Base-by-base conservation (phyloP, 37 sponge, comb jelly and placozoan genomes). In the Tethya wilhelma region DNA sequence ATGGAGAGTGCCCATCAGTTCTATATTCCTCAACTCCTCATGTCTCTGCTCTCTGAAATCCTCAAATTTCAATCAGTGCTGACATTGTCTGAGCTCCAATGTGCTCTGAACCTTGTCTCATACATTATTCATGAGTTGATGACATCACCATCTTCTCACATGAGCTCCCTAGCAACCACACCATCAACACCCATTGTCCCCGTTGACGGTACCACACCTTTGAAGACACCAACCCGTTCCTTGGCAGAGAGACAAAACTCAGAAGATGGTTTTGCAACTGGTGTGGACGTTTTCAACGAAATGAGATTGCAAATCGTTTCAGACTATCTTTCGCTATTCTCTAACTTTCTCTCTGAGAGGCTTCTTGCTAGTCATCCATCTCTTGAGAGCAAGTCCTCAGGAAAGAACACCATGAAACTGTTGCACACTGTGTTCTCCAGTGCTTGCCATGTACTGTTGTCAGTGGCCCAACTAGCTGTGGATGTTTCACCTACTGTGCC, bases 371-470 rank as follows among this genome's bases (percentile, higher is more conserved):
- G 41, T 69, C 4, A 34, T 40, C 23, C 42, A 8, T 43, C 39
- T 40, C 69, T 42, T 69, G 22, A 14, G n/a, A 31, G 38, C 14
- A 9, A 49, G 53, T 14, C 9, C 14, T 19, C 14, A 19, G 53
- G 53, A 19, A 9, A 14, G 14, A 49, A 9, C 39, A 43, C 55
- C 31, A 2, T 45, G 2, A 67, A 3, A 17, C 55, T 67, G 0
- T 2, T 67, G 19, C 32, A 44, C 31, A 12, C 11, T 25, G 39
- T 46, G 0, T 78, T 67, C n/a, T 45, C 28, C 19, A 23, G 37
- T 78, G 42, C 55, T 5, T 78, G 79, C 49, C 67, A 65, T 34
- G n/a, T 66, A 6, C 67, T 78, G 38, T 14, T 78, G 1, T 6
- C 46, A 5, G 19, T 46, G 55, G 49, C 67, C 66, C 39, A 40